Conservation (phyloP, 2,797 vertebrate genomes). For the Chrysocyon brachyurus region DNA sequence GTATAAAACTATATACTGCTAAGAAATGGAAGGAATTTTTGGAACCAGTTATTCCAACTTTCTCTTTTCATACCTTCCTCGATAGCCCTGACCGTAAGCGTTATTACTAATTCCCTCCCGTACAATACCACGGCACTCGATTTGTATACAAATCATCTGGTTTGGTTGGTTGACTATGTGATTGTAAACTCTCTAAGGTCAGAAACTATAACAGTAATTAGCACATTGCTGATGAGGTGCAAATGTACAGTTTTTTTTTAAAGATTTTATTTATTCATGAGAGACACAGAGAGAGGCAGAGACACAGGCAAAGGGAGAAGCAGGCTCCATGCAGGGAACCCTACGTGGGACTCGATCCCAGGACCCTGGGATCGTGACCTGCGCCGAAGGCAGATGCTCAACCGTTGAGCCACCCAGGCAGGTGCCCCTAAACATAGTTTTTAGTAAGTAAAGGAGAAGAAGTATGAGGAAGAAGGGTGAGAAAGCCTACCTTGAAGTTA, state of each 20-base stretch:
- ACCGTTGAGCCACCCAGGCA: too few species aligned
- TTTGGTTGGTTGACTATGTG: not conserved
- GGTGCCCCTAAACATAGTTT: too few species aligned
- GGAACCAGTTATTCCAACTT: not conserved
- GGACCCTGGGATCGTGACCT: too few species aligned
- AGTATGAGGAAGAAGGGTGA: not conserved
- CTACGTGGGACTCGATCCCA: too few species aligned
- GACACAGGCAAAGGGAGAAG: too few species aligned
- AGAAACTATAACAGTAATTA: not conserved
- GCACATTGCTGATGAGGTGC: not conserved
- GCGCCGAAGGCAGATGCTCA: too few species aligned
- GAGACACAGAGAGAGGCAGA: too few species aligned
- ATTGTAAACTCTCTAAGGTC: not conserved
- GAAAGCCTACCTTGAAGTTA: slow-evolving; percentile 32
- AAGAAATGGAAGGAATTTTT: not conserved
- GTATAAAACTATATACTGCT: not conserved
- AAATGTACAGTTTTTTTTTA: not conserved
- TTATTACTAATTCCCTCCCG: not conserved
- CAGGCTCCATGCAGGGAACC: too few species aligned
- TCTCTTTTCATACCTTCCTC: not conserved
- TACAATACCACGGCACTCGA: not conserved
- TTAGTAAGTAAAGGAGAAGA: slow-evolving; percentile 32
- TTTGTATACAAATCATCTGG: not conserved
- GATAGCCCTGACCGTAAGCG: not conserved
- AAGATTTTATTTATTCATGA: too few species aligned